phyloP scores from a whole-genome alignment of 2,797 vertebrate genomes.

The Pangasius macronema region DNA sequence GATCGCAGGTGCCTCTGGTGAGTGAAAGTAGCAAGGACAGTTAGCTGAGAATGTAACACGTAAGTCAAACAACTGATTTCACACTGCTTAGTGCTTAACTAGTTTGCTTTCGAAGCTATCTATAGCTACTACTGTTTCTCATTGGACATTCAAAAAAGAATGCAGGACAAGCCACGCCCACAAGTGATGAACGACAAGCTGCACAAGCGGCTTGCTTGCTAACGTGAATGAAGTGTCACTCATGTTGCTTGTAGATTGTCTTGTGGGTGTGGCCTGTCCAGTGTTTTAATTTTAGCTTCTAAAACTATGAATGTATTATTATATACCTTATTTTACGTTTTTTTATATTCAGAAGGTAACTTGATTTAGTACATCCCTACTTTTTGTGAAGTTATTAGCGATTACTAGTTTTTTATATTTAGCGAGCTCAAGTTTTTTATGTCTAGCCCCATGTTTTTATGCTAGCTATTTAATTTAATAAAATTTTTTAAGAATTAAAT shows the following conservation, averaged over 20 bases:
- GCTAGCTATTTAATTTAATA: background rate
- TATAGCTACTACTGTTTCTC: background rate
- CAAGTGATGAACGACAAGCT: background rate
- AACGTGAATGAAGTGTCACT: no score
- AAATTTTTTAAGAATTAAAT: background rate
- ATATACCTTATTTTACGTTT: background rate
- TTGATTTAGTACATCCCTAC: no score
- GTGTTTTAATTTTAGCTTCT: no score
- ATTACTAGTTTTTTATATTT: no score
- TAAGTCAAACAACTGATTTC: background rate
- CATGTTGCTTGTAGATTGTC: background rate
- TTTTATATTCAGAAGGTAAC: background rate
- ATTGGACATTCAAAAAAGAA: no score
- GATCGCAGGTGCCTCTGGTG: no score
- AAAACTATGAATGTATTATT: no score
- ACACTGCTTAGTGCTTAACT: background rate
- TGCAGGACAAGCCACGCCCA: background rate
- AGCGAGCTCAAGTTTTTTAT: background rate
- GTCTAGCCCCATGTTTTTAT: background rate
- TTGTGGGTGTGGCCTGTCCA: background rate
- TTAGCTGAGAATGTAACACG: background rate
- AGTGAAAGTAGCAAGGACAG: no score
- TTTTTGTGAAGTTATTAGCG: no score
- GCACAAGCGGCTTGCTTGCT: no score
- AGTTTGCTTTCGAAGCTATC: no score